Evolutionary conservation across 2,113 vertebrate species (phyloP).

Genomic region (Monopterus albus): DNA sequence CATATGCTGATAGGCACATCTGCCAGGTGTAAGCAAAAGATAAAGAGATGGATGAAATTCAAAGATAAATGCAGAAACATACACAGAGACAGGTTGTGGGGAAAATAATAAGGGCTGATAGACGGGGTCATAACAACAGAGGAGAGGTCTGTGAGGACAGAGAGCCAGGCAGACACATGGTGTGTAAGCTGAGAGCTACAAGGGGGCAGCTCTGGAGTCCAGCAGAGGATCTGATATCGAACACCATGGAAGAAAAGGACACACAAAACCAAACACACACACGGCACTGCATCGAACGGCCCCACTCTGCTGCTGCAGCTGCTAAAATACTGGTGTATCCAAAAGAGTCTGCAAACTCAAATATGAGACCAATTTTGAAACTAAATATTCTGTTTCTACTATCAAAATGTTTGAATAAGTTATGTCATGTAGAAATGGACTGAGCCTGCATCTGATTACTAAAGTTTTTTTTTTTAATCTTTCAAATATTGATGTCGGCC

Average conservation of each 20-base stretch:
- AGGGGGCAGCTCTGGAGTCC: constrained; percentile 33
- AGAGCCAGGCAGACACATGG: constrained; percentile 12
- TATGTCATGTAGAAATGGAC: too few relatives aligned
- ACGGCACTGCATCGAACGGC: neutral
- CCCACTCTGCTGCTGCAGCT: neutral
- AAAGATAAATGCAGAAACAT: neutral
- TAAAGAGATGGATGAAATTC: constrained; percentile 21
- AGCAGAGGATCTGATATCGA: constrained; percentile 75
- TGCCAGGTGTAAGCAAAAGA: constrained; percentile 7
- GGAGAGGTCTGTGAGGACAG: constrained; percentile 31
- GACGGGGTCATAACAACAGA: neutral
- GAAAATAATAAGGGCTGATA: constrained; percentile 5
- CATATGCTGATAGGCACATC: neutral
- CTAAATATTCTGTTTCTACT: too few relatives aligned
- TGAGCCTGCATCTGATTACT: too few relatives aligned
- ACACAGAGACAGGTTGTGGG: neutral
- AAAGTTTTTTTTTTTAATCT: too few relatives aligned
- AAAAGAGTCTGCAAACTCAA: too few relatives aligned
- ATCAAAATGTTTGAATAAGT: too few relatives aligned
- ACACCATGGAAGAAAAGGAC: constrained; percentile 74
- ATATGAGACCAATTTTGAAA: too few relatives aligned
- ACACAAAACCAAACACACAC: constrained; percentile 64
- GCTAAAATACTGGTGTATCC: too few relatives aligned
- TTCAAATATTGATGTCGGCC: too few relatives aligned
- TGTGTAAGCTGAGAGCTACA: constrained; percentile 65